Conservation (phyloP, 2,888 invertebrate species). For the Eupithecia centaureata region DNA sequence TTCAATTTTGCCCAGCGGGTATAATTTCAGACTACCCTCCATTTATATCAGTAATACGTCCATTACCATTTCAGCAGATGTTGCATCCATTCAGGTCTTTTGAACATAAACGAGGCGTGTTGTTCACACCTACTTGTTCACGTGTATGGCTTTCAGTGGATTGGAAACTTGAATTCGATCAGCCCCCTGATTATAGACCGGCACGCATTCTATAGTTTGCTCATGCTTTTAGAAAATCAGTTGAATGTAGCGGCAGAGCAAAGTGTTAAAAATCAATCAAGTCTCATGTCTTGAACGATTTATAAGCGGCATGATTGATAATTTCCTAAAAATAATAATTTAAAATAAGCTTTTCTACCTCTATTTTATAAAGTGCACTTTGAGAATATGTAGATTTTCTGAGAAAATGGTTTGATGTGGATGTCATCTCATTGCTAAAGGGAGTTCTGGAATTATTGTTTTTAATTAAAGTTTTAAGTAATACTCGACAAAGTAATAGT, state of each 20-base stretch:
- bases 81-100: conserved; percentile 33
- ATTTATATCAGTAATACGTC: conserved; percentile 37
- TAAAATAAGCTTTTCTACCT: too few species aligned
- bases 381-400: too few species aligned
- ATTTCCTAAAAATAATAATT: too few species aligned
- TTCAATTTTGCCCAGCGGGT: conserved; percentile 30
- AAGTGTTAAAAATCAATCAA: neutral
- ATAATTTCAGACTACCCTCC: conserved; percentile 33
- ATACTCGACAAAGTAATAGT: too few species aligned
- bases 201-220: neutral
- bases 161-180: conserved; percentile 52
- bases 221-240: neutral
- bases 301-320: too few species aligned
- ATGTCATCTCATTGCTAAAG: too few species aligned
- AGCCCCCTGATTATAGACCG: conserved; percentile 8
- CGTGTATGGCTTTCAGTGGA: conserved; percentile 53
- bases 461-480: too few species aligned
- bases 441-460: too few species aligned
- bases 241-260: neutral
- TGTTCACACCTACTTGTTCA: conserved; percentile 33
- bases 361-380: too few species aligned
- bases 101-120: conserved; percentile 28
- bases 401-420: too few species aligned
- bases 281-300: neutral
- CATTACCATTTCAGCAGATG: conserved; percentile 38